These are phyloP conservation scores for Pseudochirops cupreus DNA, from an alignment of 2,797 vertebrate species.

Conservation along the genomic window DNA sequence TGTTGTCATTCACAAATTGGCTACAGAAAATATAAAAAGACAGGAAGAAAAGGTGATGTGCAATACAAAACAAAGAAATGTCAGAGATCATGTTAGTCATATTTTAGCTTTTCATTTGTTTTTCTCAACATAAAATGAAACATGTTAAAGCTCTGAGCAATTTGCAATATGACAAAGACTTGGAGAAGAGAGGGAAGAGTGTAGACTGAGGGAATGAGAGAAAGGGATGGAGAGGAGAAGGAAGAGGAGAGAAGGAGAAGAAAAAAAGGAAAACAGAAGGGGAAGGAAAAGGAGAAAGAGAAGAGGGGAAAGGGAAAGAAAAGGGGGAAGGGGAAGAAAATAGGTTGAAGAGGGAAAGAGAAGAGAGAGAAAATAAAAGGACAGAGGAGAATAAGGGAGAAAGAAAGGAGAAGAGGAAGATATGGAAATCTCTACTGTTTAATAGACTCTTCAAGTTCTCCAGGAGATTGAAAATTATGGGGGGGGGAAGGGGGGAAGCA, in stretches of 20 bases:
- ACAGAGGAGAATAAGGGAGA: background rate
- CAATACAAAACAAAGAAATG: conserved; percentile 44
- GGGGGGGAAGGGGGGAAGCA: conserved; percentile 79
- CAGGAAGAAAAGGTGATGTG: background rate
- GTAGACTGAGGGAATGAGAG: background rate
- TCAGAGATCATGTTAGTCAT: background rate
- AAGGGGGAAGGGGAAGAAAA: background rate
- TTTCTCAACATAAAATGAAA: background rate
- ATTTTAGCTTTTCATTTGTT: background rate
- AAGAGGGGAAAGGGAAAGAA: too few relatives aligned
- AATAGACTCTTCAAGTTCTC: conserved; percentile 12
- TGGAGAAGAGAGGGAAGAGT: background rate
- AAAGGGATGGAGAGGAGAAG: background rate
- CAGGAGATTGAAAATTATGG: conserved; percentile 40
- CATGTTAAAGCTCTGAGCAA: background rate
- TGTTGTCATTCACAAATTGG: background rate
- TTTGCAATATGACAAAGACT: background rate
- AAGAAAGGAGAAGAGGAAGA: background rate
- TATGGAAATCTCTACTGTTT: background rate
- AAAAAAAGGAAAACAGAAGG: background rate
- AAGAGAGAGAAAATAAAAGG: background rate
- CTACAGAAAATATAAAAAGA: conserved; percentile 1
- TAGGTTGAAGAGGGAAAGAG: too few relatives aligned
- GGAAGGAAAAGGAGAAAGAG: too few relatives aligned
- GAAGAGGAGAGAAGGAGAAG: background rate